A percentile compares a stretch with the other conserved stretches of the same genome.
Conservation (phyloP, 2,888 invertebrate genomes). For the Tetragonisca angustula region DNA sequence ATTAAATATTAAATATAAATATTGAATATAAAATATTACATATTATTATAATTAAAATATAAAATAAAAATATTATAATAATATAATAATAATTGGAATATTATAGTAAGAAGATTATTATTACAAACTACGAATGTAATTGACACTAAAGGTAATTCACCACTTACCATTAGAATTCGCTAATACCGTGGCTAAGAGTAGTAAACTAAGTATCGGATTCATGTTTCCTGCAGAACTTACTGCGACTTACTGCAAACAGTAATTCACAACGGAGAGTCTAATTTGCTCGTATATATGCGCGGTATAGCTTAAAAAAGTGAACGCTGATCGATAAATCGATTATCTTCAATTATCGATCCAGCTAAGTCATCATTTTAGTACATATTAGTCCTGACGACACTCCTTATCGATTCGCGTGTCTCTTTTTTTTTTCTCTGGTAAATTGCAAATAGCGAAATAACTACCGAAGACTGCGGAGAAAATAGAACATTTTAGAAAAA, state of each 20-base stretch:
- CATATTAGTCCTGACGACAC: neutral
- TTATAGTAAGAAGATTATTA: too few species aligned
- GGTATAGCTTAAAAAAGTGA: neutral
- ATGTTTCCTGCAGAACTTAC: neutral
- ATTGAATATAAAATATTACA: too few species aligned
- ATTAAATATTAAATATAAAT: too few species aligned
- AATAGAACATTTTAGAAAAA: neutral
- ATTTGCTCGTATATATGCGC: constrained; percentile 6
- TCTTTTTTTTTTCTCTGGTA: neutral
- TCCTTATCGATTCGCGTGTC: neutral
- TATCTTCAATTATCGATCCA: neutral
- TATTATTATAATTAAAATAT: too few species aligned
- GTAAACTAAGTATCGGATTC: neutral
- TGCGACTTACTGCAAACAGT: too few species aligned
- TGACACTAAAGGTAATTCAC: too few species aligned
- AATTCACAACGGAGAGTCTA: too few species aligned
- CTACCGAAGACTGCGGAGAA: neutral
- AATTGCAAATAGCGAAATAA: neutral
- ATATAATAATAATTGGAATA: too few species aligned
- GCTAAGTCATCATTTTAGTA: neutral
- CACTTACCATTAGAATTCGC: constrained; percentile 19
- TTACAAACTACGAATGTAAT: too few species aligned
- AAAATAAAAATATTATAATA: too few species aligned
- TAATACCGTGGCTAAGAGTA: neutral
- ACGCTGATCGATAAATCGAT: neutral